Percentiles rank a stretch among this genome's conserved stretches.
Evolutionary conservation across 37 sponge, comb jelly and placozoan species (phyloP).

Genomic region (Sycon ciliatum): DNA sequence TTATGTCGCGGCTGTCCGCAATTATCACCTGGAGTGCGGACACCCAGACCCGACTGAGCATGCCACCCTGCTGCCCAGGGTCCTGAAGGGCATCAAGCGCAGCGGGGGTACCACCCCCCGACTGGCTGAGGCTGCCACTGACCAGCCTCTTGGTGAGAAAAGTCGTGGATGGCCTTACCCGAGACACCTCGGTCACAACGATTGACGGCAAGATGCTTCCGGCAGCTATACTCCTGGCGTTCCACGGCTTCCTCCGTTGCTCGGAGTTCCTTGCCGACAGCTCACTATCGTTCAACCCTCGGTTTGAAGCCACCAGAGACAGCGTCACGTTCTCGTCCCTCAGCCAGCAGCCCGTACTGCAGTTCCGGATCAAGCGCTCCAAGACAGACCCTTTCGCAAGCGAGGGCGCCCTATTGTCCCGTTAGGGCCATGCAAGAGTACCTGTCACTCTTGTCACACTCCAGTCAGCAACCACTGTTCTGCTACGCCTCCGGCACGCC

Average conservation of each 20-base stretch:
- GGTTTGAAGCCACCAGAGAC: not conserved
- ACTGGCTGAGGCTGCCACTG: no score
- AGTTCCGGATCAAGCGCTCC: not conserved
- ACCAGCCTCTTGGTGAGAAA: no score
- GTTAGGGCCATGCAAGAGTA: not conserved
- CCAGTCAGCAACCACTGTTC: slow-evolving; percentile 13
- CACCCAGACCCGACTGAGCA: not conserved
- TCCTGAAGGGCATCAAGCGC: no score
- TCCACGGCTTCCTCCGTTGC: slow-evolving; percentile 17
- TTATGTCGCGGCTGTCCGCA: slow-evolving; percentile 2
- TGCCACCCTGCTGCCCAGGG: not conserved
- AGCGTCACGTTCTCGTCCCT: not conserved
- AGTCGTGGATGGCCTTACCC: no score
- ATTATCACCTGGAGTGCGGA: not conserved
- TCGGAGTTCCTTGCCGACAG: not conserved
- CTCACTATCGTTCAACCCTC: not conserved
- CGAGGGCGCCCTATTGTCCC: not conserved
- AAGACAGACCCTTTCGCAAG: slow-evolving; percentile 19
- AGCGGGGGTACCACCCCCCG: no score
- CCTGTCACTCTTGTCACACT: slow-evolving; percentile 15
- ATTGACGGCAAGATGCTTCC: not conserved
- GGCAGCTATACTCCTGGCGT: slow-evolving; percentile 8
- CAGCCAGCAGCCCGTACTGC: not conserved
- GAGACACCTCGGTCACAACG: no score
- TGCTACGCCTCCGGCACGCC: not conserved